phyloP scores from a whole-genome alignment of 2,888 invertebrate species.

The Andrena flavipes region DNA sequence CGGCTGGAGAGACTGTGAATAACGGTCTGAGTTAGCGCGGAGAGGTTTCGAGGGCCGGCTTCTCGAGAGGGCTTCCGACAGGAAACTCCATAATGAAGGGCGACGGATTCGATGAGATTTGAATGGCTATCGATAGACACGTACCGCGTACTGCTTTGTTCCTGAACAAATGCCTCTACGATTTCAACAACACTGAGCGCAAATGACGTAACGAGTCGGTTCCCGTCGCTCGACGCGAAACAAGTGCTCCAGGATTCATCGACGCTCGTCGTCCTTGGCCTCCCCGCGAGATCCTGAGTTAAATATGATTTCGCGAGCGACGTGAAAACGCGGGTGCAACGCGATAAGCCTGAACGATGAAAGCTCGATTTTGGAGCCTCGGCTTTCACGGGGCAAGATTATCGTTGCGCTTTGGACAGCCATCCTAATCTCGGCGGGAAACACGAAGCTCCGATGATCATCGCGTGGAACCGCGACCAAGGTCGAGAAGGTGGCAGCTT shows the following conservation, averaged over 20 bases:
- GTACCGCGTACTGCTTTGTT: no score
- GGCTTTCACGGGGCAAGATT: constrained; percentile 31
- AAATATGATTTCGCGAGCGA: constrained; percentile 41
- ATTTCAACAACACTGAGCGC: no score
- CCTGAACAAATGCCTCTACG: no score
- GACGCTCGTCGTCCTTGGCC: constrained; percentile 44
- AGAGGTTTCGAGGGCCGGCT: not conserved
- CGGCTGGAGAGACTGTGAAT: not conserved
- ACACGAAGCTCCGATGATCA: not conserved
- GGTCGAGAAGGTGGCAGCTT: not conserved
- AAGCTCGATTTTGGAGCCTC: constrained; percentile 14
- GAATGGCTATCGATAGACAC: not conserved
- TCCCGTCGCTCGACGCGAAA: constrained; percentile 4
- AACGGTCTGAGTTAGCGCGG: not conserved
- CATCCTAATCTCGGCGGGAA: constrained; percentile 40
- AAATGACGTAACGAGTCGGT: not conserved
- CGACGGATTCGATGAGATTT: constrained; percentile 7
- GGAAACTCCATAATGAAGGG: not conserved
- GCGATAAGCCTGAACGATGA: constrained; percentile 39
- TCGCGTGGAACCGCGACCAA: not conserved
- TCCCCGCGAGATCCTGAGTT: constrained; percentile 10
- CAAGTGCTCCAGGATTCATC: constrained; percentile 1
- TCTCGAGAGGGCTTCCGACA: not conserved
- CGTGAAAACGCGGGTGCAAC: constrained; percentile 28
- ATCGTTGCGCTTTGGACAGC: constrained; percentile 36